Base-by-base conservation (phyloP, 2,888 invertebrate genomes). In the Napeogenes sylphis region DNA sequence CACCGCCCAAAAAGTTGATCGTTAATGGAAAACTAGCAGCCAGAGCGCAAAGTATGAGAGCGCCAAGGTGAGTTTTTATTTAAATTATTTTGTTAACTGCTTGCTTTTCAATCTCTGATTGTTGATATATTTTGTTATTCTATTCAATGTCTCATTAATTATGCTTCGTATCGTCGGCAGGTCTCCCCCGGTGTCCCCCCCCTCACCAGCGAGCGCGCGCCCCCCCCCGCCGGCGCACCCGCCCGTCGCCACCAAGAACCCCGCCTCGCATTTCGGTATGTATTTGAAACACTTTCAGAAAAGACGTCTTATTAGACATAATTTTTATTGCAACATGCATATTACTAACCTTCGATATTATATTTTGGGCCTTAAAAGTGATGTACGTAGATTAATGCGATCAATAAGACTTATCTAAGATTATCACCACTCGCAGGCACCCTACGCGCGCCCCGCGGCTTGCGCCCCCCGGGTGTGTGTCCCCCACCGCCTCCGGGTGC, bases 31-130 rank as follows among this genome's bases (percentile, higher is more conserved):
- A 89, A 69, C 78, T 91, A 53, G 94, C 95, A 4, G 92, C 93
- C 10, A 89, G 96, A 67, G 95, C 96, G 71, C 96, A 96, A 81
- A 96, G 96, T 82, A 95, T 97, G 95, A 92, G 95, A 82, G 92
- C 94, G 72, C 95, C 96, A 35, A 93, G 95, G 85, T 95, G 77
- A 74, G 68, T 42, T 6, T 46, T 10, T 46, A 12, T 45, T 33
- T 30, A 47, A 13, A n/a, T 35, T 42, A 42, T n/a, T 2, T 59
- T 30, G 32, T 35, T 51, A 21, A 21, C 21, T 21, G 21, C 21
- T 21, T 21, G 21, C 21, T 21, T 21, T 21, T 21, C 21, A 21
- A 21, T 21, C 21, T 21, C 21, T 21, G 21, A 21, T 21, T 21
- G 21, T 35, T 38, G 8, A 30, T 2, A 10, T 21, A 30, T 8